Evolutionary conservation across 1,140 invertebrate genomes (phyloP).

Genomic region (Arctopsyche grandis): DNA sequence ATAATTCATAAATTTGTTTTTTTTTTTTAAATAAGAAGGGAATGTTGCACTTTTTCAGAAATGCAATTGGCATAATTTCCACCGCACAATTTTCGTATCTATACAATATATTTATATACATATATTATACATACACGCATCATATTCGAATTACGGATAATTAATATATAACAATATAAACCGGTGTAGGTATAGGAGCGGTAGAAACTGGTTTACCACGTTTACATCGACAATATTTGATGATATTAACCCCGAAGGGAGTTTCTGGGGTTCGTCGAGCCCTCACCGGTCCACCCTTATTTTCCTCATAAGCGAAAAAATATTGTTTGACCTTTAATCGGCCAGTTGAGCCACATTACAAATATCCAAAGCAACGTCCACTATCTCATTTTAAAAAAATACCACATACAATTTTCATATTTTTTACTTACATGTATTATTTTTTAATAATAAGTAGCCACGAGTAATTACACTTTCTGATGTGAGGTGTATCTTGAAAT

Average conservation of each 20-base stretch:
- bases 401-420: too few species aligned
- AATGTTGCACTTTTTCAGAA: too few species aligned
- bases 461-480: too few species aligned
- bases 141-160: constrained; percentile 21
- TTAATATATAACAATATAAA: not conserved
- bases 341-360: constrained; percentile 44
- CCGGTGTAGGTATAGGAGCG: not conserved
- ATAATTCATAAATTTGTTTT: too few species aligned
- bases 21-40: too few species aligned
- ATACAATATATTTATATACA: constrained; percentile 12
- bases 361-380: not conserved
- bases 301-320: constrained; percentile 35
- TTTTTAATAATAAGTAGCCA: too few species aligned
- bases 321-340: constrained; percentile 50
- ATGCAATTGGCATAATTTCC: too few species aligned
- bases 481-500: too few species aligned
- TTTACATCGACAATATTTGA: constrained; percentile 45
- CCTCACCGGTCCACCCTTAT: not conserved
- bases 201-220: constrained; percentile 35
- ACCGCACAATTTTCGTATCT: constrained; percentile 5
- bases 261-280: not conserved
- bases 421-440: too few species aligned
- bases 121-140: not conserved
- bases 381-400: too few species aligned
- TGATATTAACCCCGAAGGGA: constrained; percentile 50